Evolutionary conservation across 1,140 invertebrate genomes (phyloP).

Genomic region (Drosophila quadrilineata): DNA sequence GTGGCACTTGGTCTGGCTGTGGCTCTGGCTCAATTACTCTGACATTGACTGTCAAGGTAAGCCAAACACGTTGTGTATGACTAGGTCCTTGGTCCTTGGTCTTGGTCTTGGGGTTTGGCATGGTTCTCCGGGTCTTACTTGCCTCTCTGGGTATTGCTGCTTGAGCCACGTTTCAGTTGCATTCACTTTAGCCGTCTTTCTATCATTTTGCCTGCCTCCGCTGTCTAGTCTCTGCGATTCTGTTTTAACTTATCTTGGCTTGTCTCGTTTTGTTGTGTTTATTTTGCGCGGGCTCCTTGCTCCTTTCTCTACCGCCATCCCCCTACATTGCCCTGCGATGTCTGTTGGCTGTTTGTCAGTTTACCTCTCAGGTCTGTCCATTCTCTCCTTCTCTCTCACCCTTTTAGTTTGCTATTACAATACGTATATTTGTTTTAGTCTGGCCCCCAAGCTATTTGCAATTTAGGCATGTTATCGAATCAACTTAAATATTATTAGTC

Average conservation of each 20-base stretch:
- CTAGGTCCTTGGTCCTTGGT: constrained; percentile 42
- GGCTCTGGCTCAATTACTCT: constrained; percentile 66
- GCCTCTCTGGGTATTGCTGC: constrained; percentile 2
- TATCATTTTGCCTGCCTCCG: neutral
- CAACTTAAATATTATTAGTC: constrained; percentile 68
- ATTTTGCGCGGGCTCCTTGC: too few relatives aligned
- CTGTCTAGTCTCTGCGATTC: too few relatives aligned
- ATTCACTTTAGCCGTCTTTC: neutral
- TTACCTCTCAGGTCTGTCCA: constrained; percentile 40
- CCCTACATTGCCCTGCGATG: constrained; percentile 42
- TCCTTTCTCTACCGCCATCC: too few relatives aligned
- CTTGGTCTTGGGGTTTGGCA: constrained; percentile 25
- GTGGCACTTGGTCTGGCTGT: constrained; percentile 40
- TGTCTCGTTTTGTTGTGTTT: constrained; percentile 57
- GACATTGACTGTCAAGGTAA: constrained; percentile 70
- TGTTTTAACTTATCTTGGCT: constrained; percentile 41
- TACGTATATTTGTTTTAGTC: neutral
- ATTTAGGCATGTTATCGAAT: constrained; percentile 65
- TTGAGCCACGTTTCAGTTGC: constrained; percentile 30
- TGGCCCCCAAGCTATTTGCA: constrained; percentile 42
- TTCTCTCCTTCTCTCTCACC: neutral
- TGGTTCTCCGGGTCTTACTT: neutral
- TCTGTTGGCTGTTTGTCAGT: constrained; percentile 55
- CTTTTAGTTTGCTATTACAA: neutral
- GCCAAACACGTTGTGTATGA: constrained; percentile 38